Percentiles rank a stretch among this genome's conserved stretches.
Evolutionary conservation across 2,888 invertebrate species (phyloP).

Genomic region (Napeogenes inachia): DNA sequence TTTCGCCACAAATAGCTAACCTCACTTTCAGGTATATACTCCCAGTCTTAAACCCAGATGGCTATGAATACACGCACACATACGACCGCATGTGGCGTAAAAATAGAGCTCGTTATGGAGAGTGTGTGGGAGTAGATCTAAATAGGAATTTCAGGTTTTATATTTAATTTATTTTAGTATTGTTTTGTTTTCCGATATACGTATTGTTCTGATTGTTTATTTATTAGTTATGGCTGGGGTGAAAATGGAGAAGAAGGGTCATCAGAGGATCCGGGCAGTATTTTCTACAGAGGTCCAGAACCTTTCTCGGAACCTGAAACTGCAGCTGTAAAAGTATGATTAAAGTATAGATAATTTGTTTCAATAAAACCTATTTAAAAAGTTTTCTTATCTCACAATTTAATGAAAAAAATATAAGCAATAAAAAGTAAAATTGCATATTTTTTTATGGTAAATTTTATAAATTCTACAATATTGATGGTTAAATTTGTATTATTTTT

Average conservation of each 20-base stretch:
- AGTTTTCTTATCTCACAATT: neutral
- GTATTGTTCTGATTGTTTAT: conserved; percentile 9
- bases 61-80: conserved; percentile 91
- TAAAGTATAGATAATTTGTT: neutral
- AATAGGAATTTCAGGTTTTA: conserved; percentile 88
- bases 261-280: conserved; percentile 88
- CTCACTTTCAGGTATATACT: conserved; percentile 77
- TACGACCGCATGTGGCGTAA: conserved; percentile 91
- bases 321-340: conserved; percentile 66
- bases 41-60: conserved; percentile 89
- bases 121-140: conserved; percentile 87
- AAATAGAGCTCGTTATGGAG: conserved; percentile 80
- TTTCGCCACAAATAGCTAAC: no score
- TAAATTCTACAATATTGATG: no score
- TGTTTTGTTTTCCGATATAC: no score
- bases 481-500: no score
- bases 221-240: conserved; percentile 85
- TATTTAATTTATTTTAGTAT: no score
- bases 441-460: no score
- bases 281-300: conserved; percentile 86
- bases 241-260: conserved; percentile 90
- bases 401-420: no score
- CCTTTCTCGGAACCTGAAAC: conserved; percentile 94
- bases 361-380: no score
- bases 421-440: no score